phyloP scores from a whole-genome alignment of 2,888 invertebrate species.

The Clunio marinus region DNA sequence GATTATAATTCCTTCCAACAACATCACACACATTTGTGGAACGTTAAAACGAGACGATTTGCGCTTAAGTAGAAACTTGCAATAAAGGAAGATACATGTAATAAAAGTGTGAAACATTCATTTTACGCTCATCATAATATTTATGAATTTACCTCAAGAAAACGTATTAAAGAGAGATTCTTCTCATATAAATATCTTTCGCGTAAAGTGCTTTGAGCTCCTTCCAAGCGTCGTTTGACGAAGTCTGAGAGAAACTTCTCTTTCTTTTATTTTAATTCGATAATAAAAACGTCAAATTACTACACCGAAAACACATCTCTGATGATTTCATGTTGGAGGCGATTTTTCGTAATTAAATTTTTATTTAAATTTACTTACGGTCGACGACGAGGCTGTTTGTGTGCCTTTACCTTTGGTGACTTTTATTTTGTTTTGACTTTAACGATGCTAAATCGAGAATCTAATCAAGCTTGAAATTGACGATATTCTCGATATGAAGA shows the following conservation, averaged over 20 bases:
- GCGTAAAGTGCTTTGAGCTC: not conserved
- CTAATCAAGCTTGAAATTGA: no score
- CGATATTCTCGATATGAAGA: no score
- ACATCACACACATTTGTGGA: no score
- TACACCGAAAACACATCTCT: constrained; percentile 22
- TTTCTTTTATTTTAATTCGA: constrained; percentile 28
- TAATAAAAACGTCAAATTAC: constrained; percentile 36
- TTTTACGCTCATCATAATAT: constrained; percentile 38
- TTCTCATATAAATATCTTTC: not conserved
- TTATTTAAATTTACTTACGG: no score
- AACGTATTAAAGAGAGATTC: constrained; percentile 25
- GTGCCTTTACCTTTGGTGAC: no score
- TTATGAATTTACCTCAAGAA: constrained; percentile 36
- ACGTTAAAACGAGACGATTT: not conserved
- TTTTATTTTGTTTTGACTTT: no score
- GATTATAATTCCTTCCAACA: no score
- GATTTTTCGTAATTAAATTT: constrained; percentile 23
- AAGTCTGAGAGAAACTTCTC: not conserved
- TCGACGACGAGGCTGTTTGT: no score
- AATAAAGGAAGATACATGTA: constrained; percentile 10
- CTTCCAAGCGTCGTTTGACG: not conserved
- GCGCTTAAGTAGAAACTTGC: constrained; percentile 30
- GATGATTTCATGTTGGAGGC: not conserved
- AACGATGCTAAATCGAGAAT: no score
- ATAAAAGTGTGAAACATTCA: constrained; percentile 38